These are phyloP conservation scores for Kryptopterus vitreolus DNA, from an alignment of 2,797 vertebrate species.

Conservation along the genomic window DNA sequence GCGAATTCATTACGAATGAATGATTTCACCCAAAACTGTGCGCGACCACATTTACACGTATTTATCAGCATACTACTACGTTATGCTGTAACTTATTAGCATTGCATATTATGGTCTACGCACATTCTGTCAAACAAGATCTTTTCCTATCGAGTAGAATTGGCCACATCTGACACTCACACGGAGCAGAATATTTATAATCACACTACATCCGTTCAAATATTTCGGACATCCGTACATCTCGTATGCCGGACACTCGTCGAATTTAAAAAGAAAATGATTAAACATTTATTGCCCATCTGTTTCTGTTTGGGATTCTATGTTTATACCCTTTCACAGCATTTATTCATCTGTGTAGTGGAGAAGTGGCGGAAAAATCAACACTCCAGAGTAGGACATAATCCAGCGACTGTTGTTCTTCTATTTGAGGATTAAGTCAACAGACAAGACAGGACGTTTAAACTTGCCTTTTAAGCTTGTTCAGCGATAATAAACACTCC, in stretches of 20 bases:
- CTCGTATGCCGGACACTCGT: not conserved
- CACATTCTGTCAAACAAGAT: not conserved
- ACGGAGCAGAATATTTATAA: not conserved
- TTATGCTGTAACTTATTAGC: not conserved
- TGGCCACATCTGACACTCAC: not conserved
- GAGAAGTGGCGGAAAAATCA: not conserved
- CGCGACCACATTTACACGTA: not conserved
- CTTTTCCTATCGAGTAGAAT: not conserved
- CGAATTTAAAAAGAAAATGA: not conserved
- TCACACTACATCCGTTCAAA: not conserved
- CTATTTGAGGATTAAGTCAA: not conserved
- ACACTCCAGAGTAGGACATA: not conserved
- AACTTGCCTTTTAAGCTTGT: not conserved
- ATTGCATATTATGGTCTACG: conserved; percentile 10
- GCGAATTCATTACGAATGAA: too few relatives aligned
- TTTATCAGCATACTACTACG: not conserved
- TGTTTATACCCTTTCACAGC: not conserved
- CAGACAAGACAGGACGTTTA: not conserved
- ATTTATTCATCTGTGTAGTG: not conserved
- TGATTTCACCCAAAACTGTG: not conserved
- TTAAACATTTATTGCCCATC: not conserved
- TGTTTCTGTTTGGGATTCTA: not conserved
- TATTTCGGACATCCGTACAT: not conserved
- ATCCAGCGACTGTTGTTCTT: not conserved
- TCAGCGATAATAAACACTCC: not conserved